Evolutionary conservation across 2,797 vertebrate species (phyloP).

Genomic region (Ispidina lecontei): DNA sequence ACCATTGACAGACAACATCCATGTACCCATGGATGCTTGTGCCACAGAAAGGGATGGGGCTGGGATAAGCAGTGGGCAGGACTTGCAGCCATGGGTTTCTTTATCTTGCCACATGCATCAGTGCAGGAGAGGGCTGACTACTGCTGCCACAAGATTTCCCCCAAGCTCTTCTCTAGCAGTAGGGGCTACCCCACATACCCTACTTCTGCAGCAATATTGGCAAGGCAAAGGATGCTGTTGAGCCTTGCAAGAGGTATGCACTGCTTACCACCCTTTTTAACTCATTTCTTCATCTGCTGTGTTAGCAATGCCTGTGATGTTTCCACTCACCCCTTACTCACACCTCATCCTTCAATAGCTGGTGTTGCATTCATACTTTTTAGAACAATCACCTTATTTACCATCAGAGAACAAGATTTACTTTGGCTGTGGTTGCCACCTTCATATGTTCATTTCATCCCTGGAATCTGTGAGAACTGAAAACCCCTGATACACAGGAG

Average conservation of each 20-base stretch:
- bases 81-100: background rate
- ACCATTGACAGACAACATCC: background rate
- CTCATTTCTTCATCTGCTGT: background rate
- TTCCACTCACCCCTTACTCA: background rate
- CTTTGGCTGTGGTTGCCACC: background rate
- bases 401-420: background rate
- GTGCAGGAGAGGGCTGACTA: background rate
- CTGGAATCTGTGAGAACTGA: background rate
- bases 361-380: background rate
- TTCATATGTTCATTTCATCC: background rate
- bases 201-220: background rate
- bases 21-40: background rate
- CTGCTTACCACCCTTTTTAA: background rate
- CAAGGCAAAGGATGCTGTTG: background rate
- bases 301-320: background rate
- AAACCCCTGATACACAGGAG: background rate
- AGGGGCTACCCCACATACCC: background rate
- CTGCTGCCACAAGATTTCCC: background rate
- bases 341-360: background rate
- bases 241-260: background rate
- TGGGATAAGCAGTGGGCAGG: background rate
- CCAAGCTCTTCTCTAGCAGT: background rate
- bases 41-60: background rate
- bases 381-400: background rate
- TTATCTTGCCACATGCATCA: background rate